phyloP scores from a whole-genome alignment of 2,113 vertebrate genomes.

The Gymnogyps californianus region DNA sequence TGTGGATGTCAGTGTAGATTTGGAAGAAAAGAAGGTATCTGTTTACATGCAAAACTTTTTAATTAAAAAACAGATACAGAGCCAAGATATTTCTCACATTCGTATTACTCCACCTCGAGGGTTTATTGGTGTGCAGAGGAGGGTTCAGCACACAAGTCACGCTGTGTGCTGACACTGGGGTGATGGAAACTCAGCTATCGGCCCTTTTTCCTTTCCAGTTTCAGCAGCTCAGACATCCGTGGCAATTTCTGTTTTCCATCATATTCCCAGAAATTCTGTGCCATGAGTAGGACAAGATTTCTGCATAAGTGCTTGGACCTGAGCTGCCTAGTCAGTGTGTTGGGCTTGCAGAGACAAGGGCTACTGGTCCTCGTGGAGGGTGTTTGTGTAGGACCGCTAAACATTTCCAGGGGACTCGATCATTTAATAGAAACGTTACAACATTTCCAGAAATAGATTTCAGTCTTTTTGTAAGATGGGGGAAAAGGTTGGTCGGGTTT shows the following conservation, averaged over 20 bases:
- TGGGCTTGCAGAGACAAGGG: background rate
- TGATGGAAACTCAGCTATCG: fast-evolving
- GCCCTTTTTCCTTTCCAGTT: background rate
- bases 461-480: background rate
- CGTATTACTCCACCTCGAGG: background rate
- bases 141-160: fast-evolving
- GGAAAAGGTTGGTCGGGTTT: background rate
- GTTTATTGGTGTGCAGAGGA: background rate
- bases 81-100: background rate
- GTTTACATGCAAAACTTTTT: constrained; percentile 5
- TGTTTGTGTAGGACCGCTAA: background rate
- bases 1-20: background rate
- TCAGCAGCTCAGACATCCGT: background rate
- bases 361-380: background rate
- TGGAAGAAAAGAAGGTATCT: background rate
- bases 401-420: background rate
- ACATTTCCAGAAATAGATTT: background rate
- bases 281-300: background rate
- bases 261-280: background rate
- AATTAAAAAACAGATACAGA: background rate
- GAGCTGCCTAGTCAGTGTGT: background rate
- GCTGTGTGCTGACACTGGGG: background rate
- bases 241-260: background rate
- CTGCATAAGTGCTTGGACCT: background rate
- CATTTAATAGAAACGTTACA: background rate